Evolutionary conservation across 1,140 invertebrate species (phyloP).

Genomic region (Dufourea novaeangliae): DNA sequence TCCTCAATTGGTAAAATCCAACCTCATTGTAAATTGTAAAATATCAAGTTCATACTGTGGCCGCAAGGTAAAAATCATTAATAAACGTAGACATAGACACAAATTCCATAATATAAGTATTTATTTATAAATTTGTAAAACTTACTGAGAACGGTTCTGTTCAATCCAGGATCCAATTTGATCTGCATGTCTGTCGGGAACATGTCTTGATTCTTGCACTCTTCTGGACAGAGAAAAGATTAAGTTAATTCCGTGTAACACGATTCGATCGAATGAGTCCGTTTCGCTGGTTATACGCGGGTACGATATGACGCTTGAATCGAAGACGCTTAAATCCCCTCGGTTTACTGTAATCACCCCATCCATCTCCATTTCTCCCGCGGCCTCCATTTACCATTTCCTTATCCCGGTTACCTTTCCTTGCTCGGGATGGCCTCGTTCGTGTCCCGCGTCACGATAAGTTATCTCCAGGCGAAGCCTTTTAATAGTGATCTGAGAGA

Average conservation of each 20-base stretch:
- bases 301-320: neutral
- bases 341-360: neutral
- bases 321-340: neutral
- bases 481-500: constrained; percentile 12
- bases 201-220: constrained; percentile 84
- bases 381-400: constrained; percentile 13
- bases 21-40: no score
- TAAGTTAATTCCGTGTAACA: neutral
- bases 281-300: no score
- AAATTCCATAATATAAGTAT: no score
- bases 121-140: constrained; percentile 28
- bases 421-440: neutral
- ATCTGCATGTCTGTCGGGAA: constrained; percentile 83
- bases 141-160: constrained; percentile 84
- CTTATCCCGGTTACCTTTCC: constrained; percentile 11
- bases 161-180: constrained; percentile 81
- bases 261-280: neutral
- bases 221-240: constrained; percentile 78
- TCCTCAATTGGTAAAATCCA: no score
- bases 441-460: constrained; percentile 13
- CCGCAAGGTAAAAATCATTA: no score
- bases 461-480: constrained; percentile 22
- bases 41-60: no score
- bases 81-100: no score
- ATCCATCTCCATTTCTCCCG: constrained; percentile 18